Base-by-base conservation (phyloP, 2,888 invertebrate species). In the Hyppa rectilinea region DNA sequence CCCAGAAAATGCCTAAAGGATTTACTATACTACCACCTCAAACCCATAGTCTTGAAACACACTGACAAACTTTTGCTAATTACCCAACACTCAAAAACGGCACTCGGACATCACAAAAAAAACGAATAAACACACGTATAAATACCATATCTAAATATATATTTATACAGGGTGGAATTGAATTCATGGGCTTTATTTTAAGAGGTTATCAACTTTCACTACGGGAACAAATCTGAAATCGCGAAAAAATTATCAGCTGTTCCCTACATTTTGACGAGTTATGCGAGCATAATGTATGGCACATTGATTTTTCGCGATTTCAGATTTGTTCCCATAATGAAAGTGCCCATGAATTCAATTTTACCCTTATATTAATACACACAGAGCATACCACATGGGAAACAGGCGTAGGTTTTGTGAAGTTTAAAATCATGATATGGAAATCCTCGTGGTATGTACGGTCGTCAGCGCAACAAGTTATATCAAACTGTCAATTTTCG, bases 21-120 rank as follows among this genome's bases (percentile, higher is more conserved):
- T 34, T 20, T n/a, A 26, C 43, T n/a, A 26, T 31, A 34, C 34
- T 38, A 23, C 23, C 49, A 70, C 49, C 40, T 36, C 2, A 55
- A 9, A 59, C 36, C 20, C 34, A 20, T 10, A n/a, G 14, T 34
- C 34, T 12, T 65, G 40, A 26, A 9, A 47, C 14, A 31, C 70
- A 70, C 29, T 23, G 10, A 43, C 34, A 34, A 69, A n/a, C 20
- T n/a, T 34, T 49, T 45, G 7, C 45, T 40, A 36, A 70, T 20
- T n/a, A 71, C 69, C 67, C 61, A 71, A 59, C 61, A 70, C 58
- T 66, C 31, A 52, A 82, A 72, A 66, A 81, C 52, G 1, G 17
- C 61, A 79, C 61, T 53, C 64, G 12, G 45, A 82, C 74, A 49
- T 68, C 79, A 79, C 82, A 82, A 29, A 71, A 78, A 64, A 56